Conservation (phyloP, 2,113 vertebrate genomes). For the Cnemophilus loriae region DNA sequence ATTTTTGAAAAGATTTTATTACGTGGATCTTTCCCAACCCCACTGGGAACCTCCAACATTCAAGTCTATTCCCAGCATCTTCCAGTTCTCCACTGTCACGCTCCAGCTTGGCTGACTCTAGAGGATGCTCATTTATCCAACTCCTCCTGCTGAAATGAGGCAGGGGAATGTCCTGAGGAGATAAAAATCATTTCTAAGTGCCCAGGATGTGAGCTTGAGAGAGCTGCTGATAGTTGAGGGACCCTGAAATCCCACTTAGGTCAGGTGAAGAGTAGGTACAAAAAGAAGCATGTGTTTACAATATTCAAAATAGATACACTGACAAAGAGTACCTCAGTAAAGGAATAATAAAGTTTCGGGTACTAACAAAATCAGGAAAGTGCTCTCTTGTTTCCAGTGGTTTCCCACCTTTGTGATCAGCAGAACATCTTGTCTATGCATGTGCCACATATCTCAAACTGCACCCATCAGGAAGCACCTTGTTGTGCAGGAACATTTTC, state of each 20-base stretch:
- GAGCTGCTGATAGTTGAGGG: background rate
- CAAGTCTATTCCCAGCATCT: background rate
- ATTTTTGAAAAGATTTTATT: background rate
- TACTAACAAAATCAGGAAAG: background rate
- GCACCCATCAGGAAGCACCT: background rate
- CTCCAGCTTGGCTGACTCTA: accelerated
- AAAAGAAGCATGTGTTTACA: background rate
- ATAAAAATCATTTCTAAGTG: background rate
- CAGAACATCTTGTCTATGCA: background rate
- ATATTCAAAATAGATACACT: background rate
- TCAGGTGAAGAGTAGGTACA: background rate
- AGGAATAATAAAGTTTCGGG: background rate
- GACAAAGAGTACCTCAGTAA: background rate
- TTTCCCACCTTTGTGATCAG: background rate
- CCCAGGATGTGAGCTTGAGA: background rate
- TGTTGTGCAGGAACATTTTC: background rate
- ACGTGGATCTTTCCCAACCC: background rate
- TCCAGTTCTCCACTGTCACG: background rate
- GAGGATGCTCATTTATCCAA: background rate
- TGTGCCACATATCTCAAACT: background rate
- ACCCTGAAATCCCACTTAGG: background rate
- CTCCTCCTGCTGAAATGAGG: background rate
- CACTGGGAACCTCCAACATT: background rate
- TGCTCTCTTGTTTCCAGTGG: background rate
- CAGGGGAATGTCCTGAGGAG: background rate